Evolutionary conservation across 2,113 vertebrate species (phyloP).

Genomic region (Sphyrna mokarran): DNA sequence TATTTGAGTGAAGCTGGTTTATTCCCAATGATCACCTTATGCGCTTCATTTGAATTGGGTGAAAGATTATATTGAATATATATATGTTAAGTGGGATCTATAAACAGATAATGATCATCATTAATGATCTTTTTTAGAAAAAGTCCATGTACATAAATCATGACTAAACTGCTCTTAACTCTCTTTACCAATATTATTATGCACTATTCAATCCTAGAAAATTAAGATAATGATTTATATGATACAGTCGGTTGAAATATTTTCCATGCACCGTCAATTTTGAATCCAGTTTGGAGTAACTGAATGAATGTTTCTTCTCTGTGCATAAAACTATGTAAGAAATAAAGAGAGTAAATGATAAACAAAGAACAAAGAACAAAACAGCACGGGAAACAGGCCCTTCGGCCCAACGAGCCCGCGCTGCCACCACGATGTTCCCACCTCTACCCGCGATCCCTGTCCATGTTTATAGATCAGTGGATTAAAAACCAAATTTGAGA

Average conservation of each 20-base stretch:
- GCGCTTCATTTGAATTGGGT: neutral
- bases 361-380: too few relatives aligned
- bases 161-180: neutral
- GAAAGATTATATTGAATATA: neutral
- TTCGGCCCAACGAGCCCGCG: too few relatives aligned
- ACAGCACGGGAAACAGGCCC: too few relatives aligned
- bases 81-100: neutral
- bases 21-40: neutral
- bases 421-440: too few relatives aligned
- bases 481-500: too few relatives aligned
- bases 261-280: neutral
- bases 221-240: neutral
- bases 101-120: neutral
- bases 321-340: neutral
- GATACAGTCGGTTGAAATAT: neutral
- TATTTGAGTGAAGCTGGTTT: neutral
- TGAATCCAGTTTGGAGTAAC: neutral
- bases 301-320: neutral
- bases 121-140: neutral
- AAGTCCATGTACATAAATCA: neutral
- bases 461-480: too few relatives aligned
- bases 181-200: neutral
- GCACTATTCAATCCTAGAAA: neutral
- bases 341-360: neutral
- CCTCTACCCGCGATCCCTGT: too few relatives aligned